These are phyloP conservation scores for Laticauda colubrina DNA, from an alignment of 2,113 vertebrate genomes.

Conservation along the genomic window DNA sequence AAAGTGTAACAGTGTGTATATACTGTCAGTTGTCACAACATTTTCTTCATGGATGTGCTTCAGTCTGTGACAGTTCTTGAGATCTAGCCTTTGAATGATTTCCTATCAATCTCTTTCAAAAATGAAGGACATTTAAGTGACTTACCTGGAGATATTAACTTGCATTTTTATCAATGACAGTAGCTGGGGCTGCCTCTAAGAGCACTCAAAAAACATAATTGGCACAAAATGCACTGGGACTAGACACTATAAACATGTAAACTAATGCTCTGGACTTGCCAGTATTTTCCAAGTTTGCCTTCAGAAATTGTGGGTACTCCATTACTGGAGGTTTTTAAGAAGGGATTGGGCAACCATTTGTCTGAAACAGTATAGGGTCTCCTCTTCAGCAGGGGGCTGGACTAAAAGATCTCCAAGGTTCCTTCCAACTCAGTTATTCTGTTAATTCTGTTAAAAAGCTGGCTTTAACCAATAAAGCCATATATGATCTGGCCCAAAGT, in stretches of 20 bases:
- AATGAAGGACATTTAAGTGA: not conserved
- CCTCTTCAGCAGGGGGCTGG: not conserved
- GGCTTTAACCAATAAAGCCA: not conserved
- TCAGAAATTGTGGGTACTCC: not conserved
- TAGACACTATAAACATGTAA: not conserved
- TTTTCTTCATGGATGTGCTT: not conserved
- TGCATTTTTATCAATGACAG: not conserved
- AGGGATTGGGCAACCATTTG: not conserved
- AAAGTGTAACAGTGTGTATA: not conserved
- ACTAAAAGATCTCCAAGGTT: not conserved
- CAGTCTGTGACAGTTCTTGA: slow-evolving; percentile 4
- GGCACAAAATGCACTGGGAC: not conserved
- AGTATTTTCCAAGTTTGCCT: not conserved
- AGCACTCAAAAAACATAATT: not conserved
- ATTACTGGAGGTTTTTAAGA: not conserved
- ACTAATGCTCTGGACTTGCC: not conserved
- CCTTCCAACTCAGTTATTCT: not conserved
- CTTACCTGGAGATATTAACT: not conserved
- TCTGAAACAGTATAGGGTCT: not conserved
- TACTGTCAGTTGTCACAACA: not conserved
- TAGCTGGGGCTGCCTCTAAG: not conserved
- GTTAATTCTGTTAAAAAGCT: not conserved
- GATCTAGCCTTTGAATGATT: not conserved
- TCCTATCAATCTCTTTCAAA: not conserved
- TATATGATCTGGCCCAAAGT: not conserved